Evolutionary conservation across 2,797 vertebrate genomes (phyloP).

Genomic region (Alcedo atthis): DNA sequence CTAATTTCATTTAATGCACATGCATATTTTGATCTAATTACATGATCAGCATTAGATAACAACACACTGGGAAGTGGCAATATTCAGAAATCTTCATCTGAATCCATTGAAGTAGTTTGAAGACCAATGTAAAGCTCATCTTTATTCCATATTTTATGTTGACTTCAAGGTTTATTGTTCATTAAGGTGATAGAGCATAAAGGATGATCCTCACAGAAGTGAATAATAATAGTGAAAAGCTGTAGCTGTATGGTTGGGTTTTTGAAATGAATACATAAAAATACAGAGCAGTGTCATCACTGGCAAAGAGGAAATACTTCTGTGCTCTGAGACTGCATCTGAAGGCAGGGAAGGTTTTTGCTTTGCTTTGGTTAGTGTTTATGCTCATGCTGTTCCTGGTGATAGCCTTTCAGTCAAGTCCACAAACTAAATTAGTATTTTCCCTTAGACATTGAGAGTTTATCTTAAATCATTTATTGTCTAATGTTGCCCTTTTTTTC

Average conservation of each 20-base stretch:
- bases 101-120: background rate
- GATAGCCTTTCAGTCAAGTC: background rate
- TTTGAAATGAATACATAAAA: background rate
- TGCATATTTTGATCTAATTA: background rate
- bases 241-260: background rate
- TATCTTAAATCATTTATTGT: background rate
- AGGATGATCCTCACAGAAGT: background rate
- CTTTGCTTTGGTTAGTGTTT: background rate
- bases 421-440: background rate
- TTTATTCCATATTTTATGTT: background rate
- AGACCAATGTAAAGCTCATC: background rate
- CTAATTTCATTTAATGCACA: background rate
- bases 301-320: background rate
- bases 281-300: background rate
- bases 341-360: background rate
- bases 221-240: background rate
- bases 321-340: background rate
- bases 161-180: background rate
- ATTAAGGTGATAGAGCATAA: background rate
- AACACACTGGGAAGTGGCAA: background rate
- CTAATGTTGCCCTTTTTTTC: background rate
- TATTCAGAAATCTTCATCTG: background rate
- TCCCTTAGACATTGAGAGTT: background rate
- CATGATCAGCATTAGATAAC: background rate
- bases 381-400: background rate